Base-by-base conservation (phyloP, 2,888 invertebrate genomes). In the Melitaea athalia region DNA sequence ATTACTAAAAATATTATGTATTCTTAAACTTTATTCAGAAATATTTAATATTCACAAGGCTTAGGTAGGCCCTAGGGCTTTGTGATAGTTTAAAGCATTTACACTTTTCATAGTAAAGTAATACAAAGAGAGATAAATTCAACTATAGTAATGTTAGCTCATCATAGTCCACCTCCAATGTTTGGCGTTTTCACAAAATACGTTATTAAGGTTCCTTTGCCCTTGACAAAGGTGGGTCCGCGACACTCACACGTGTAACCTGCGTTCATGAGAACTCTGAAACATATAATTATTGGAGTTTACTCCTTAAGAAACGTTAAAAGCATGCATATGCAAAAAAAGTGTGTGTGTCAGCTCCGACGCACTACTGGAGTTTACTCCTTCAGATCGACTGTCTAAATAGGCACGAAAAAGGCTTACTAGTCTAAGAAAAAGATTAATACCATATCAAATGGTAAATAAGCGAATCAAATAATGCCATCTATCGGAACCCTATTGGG, bases 141-240 rank as follows among this genome's bases (percentile, higher is more conserved):
- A 33, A 31, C 14, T 31, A 55, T 31, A 31, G 33, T 14, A 14
- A n/a, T n/a, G 5, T 31, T 12, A 31, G 33, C 53, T 31, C 5
- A 47, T 94, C 94, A 84, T 95, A 96, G 83, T 95, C 96, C 75
- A 66, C 82, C 82, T 33, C 82, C 82, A 31, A 81, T 70, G 63
- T 82, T 87, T 63, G 95, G 95, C 63, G 97, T 97, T 88, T 96
- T 97, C n/a, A 98, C 97, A 82, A 98, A 97, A 86, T 97, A 99
- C 0, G 98, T 98, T 53, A 95, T 96, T 67, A 99, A 91, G 6
- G 96, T 97, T 31, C 98, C 98, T 87, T 99, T 99, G 53, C 99
- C 99, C 89, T 99, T 99, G 11, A 99, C 98, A 81, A 94, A 97
- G 5, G 97, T 99, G 0, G 97, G 96, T 0, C 99, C 99, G 31